Evolutionary conservation across 2,113 vertebrate species (phyloP), one percentile per base, ranked within the genome.

Genomic region (Jaculus jaculus): DNA sequence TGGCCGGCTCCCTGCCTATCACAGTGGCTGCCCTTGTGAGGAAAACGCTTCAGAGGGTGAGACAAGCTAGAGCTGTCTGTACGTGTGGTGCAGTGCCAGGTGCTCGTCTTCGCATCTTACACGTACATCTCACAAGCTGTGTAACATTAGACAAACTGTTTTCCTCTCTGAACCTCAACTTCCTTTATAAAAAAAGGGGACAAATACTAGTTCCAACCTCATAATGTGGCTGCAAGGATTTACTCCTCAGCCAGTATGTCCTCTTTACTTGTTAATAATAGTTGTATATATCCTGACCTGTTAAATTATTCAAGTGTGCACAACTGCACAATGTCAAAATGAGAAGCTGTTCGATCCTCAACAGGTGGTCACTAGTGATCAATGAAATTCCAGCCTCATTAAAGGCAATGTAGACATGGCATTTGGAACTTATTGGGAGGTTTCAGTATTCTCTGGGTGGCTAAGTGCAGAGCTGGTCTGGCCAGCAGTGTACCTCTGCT

Each of bases 231-330:
- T 65, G 11, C 51, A 63, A 82, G 68, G 65, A 87, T 89, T 72
- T 32, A 68, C 47, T 11, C 65, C 82, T 74, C 39, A 87, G 37
- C 37, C 74, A 89, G 18, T 80, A 61, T 32, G 17, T 63, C 34
- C 34, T 73, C 66, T 60, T 90, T 72, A 77, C 39, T 51, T 60
- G 47, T 74, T 94, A 82, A 32, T 63, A 71, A 73, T 84, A 87
- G 61, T 69, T 89, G 80, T 84, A 32, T 74, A 87, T 94, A 72
- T 69, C 61, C n/a, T 77, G 81, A 66, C 86, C n/a, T 58, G 4
- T 34, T 89, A 82, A 32, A 20, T 86, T 74, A 34, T 66, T 94
- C 61, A 61, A 23, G 1, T 69, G 85, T 68, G 21, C 32, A 47
- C 47, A 78, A 80, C 87, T 90, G 68, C 68, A 80, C 66, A 51